Percentiles rank a stretch among this genome's conserved stretches.
Evolutionary conservation across 2,888 invertebrate genomes (phyloP).

Genomic region (Poecilobothrus nobilitatus): DNA sequence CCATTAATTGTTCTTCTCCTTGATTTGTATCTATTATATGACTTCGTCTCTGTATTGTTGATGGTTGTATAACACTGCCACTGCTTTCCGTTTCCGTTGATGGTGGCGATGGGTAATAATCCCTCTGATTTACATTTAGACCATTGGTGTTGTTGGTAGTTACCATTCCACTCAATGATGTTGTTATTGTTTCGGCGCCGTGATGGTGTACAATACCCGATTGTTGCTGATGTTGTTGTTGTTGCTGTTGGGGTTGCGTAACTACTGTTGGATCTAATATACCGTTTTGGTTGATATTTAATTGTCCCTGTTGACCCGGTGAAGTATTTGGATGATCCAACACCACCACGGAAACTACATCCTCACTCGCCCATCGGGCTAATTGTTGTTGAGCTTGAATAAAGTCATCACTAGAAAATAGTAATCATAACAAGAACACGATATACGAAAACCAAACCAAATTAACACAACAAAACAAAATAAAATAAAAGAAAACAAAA

Average conservation of each 20-base stretch:
- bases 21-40: conserved; percentile 35
- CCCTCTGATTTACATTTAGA: conserved; percentile 46
- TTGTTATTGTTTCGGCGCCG: conserved; percentile 40
- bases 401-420: conserved; percentile 95
- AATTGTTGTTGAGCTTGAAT: conserved; percentile 94
- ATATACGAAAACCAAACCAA: conserved; percentile 44
- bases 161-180: conserved; percentile 30
- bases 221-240: conserved; percentile 33
- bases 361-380: conserved; percentile 92
- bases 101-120: conserved; percentile 46
- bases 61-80: conserved; percentile 46
- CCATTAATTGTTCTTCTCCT: conserved; percentile 48
- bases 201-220: conserved; percentile 46
- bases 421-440: conserved; percentile 68
- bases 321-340: conserved; percentile 36
- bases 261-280: conserved; percentile 8
- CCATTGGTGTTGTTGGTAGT: conserved; percentile 39
- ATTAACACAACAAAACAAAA: conserved; percentile 20
- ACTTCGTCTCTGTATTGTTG: conserved; percentile 32
- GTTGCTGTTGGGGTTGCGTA: background rate
- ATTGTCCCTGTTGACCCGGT: conserved; percentile 7
- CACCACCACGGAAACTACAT: conserved; percentile 56
- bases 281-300: background rate
- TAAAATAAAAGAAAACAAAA: conserved; percentile 21
- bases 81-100: conserved; percentile 49